Evolutionary conservation across 2,888 invertebrate species (phyloP).

Genomic region (Malthinus seriepunctatus): DNA sequence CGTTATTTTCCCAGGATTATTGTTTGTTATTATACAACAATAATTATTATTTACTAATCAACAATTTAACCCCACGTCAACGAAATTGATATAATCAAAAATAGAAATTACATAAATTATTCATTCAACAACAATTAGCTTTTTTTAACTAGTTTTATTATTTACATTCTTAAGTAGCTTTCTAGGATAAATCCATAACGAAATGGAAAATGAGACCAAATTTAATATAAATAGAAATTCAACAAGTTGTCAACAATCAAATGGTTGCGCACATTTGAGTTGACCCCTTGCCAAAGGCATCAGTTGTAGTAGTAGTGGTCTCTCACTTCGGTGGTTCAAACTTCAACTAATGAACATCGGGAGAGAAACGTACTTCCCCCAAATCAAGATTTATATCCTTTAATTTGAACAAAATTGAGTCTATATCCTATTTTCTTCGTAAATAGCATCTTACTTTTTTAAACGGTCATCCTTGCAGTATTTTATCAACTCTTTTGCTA

Average conservation of each 20-base stretch:
- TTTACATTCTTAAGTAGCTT: too few relatives aligned
- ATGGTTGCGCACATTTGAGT: slow-evolving; percentile 31
- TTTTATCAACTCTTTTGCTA: too few relatives aligned
- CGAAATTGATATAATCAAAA: too few relatives aligned
- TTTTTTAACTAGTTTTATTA: too few relatives aligned
- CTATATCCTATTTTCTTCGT: slow-evolving; percentile 27
- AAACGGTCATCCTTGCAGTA: neutral
- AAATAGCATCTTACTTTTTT: slow-evolving; percentile 14
- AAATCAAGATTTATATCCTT: slow-evolving; percentile 30
- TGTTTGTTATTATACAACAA: too few relatives aligned
- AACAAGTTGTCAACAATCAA: slow-evolving; percentile 38
- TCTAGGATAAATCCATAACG: too few relatives aligned
- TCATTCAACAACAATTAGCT: too few relatives aligned
- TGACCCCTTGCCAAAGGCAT: slow-evolving; percentile 10
- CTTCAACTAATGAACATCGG: slow-evolving; percentile 30
- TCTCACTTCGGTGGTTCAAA: slow-evolving; percentile 25
- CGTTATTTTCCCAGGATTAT: too few relatives aligned
- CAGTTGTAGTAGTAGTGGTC: slow-evolving; percentile 1
- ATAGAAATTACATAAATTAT: too few relatives aligned
- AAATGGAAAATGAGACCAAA: neutral
- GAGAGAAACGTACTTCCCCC: slow-evolving; percentile 26
- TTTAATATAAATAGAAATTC: slow-evolving; percentile 34
- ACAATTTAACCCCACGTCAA: too few relatives aligned
- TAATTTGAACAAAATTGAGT: slow-evolving; percentile 28
- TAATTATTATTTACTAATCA: too few relatives aligned